Conservation (phyloP, 2,113 vertebrate genomes). For the Lutjanus erythropterus region DNA sequence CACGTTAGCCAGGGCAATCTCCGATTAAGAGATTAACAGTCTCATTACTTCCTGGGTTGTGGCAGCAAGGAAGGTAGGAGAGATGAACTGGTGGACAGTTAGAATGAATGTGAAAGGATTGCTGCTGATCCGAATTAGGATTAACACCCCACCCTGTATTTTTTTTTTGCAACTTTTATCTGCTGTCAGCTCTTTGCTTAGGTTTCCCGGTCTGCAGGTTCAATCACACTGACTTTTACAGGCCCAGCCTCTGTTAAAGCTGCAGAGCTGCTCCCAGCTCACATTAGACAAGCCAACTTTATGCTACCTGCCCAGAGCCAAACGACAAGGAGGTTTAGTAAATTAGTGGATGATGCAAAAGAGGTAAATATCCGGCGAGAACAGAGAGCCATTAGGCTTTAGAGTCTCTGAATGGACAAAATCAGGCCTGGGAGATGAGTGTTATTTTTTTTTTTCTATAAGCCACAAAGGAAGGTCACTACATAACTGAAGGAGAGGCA, state of each 20-base stretch:
- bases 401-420: no score
- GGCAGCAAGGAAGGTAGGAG: constrained; percentile 28
- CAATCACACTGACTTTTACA: neutral
- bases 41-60: constrained; percentile 67
- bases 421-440: no score
- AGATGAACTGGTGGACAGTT: constrained; percentile 18
- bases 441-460: no score
- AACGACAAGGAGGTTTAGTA: neutral
- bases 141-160: neutral
- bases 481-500: neutral
- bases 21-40: constrained; percentile 76
- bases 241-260: neutral
- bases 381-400: neutral
- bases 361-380: neutral
- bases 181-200: neutral
- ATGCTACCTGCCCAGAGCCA: neutral
- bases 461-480: neutral
- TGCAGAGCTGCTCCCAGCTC: neutral
- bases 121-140: constrained; percentile 6
- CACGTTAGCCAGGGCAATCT: constrained; percentile 64
- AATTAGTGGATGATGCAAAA: neutral
- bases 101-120: constrained; percentile 26
- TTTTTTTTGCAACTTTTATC: constrained; percentile 11
- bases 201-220: neutral
- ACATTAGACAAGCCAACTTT: neutral